These are phyloP conservation scores for Porites evermanni DNA, from an alignment of 92 coral and sea anemone species.

Conservation along the genomic window DNA sequence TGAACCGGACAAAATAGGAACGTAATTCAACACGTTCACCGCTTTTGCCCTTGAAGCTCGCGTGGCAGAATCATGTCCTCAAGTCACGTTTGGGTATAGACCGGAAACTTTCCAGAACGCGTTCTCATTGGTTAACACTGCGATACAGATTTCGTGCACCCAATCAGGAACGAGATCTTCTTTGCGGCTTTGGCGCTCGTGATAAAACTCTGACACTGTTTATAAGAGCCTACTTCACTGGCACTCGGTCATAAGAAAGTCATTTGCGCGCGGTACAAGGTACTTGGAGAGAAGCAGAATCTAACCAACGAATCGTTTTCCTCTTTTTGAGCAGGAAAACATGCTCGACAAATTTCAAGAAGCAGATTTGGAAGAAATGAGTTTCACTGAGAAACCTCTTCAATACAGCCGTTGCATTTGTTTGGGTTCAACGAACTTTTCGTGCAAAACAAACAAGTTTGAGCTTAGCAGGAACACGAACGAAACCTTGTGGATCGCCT, in stretches of 20 bases:
- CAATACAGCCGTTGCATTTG: conserved; percentile 50
- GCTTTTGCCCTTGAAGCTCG: neutral
- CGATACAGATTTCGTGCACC: neutral
- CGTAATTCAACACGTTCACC: conserved; percentile 14
- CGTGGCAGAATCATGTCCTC: conserved; percentile 26
- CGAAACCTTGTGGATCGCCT: conserved; percentile 25
- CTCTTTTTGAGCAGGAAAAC: conserved; percentile 5
- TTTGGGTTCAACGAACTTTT: conserved; percentile 47
- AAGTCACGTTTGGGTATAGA: conserved; percentile 40
- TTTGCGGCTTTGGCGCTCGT: neutral
- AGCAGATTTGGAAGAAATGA: conserved; percentile 41
- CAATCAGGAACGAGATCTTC: conserved; percentile 18
- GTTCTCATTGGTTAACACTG: conserved; percentile 15
- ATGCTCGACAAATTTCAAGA: conserved; percentile 35
- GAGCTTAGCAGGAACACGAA: conserved; percentile 41
- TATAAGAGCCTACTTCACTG: conserved; percentile 4
- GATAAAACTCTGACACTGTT: conserved; percentile 20
- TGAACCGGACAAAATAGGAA: conserved; percentile 20
- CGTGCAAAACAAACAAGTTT: conserved; percentile 66
- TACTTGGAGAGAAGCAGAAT: neutral
- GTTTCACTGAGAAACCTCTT: conserved; percentile 33
- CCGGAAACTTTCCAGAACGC: conserved; percentile 27
- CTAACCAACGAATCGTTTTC: neutral
- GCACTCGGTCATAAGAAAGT: conserved; percentile 31
- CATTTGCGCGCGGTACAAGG: neutral